Base-by-base conservation (phyloP, 2,797 vertebrate genomes). In the Perodicticus potto region DNA sequence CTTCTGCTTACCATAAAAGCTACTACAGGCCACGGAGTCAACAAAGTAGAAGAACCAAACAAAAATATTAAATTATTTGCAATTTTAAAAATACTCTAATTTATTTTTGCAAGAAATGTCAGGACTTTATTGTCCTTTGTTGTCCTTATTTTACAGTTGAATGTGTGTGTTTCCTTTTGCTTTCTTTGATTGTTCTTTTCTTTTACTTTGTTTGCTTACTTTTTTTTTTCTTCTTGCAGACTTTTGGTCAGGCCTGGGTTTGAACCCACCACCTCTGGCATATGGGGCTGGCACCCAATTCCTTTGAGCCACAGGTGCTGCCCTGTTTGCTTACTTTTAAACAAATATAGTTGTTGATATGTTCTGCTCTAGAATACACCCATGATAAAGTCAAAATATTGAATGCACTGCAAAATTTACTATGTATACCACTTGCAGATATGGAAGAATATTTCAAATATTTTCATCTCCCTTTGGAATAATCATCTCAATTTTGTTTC, bases 381-480 rank as follows among this genome's bases (percentile, higher is more conserved):
- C 2, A 32, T 29, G 74, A 7, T 67, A 20, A 92, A 11, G 11
- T 72, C 22, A 89, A 92, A 86, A 95, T 95, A 37, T 32, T 76
- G 25, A 82, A 61, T 40, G 3, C 70, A 10, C 13, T 92, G 11
- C 63, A 77, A 76, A 84, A 45, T 59, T 82, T 16, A 74, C 49
- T 96, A 73, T 19, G 3, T 80, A 67, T 55, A 78, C 6, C 22
- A 2, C 85, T 93, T 65, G 55, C 14, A 80, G 34, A 82, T n/a
- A 37, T 59, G 74, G 32, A 85, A 97, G 78, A 95, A 3, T 14
- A 80, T 84, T 96, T 14, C 70, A 86, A 84, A 61, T 90, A 53
- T 2, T 91, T 89, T 22, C 20, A 84, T 12, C 29, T 83, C 9
- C 61, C 29, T 94, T 43, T 43, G 55, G 37, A 86, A 80, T 65